Base-by-base conservation (phyloP, 2,113 vertebrate genomes). In the Ahaetulla prasina region DNA sequence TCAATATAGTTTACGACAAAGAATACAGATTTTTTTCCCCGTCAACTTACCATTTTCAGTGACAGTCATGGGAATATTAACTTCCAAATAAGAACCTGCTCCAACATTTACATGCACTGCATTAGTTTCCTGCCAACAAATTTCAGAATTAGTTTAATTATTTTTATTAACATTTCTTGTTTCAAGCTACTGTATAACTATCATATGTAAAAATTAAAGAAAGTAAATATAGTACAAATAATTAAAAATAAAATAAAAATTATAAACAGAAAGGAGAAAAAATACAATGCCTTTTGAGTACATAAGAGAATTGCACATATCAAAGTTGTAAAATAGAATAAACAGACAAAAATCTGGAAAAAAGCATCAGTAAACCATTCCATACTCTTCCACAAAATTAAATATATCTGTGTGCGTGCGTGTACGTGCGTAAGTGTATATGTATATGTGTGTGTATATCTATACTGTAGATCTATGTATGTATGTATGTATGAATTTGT, bases 101-200 rank as follows among this genome's bases (percentile, higher is more conserved):
- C 99, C 99, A 88, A 99, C 99, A 54, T 99, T 99, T 91, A 99
- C 99, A 97, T 99, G 99, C n/a, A 99, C 98, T 94, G 99, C 99
- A 96, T 99, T 99, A 8, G 99, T 99, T 97, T 99, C 99, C 99
- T 99, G 93, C 94, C 80, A 92, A 94, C 74, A 92, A 45, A 94
- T 94, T 55, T 11, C 43, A 93, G 91, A 90, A 0, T 92, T 49
- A 94, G 50, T 95, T 92, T n/a, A 39, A 0, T 80, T 4, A 0
- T 0, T 45, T 91, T 35, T 23, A 89, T 39, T 35, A 88, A 93
- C 10, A 39, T 4, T 39, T 92, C 11, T 63, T 35, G 14, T 2
- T 55, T 88, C 91, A 90, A 52, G 43, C 4, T 88, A 43, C 35
- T 80, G 8, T 80, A 86, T 4, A 50, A 68, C 2, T 39, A 84